Percentiles rank a stretch among this genome's conserved stretches.
Conservation (phyloP, 2,888 invertebrate genomes). For the Zele albiditarsus region DNA sequence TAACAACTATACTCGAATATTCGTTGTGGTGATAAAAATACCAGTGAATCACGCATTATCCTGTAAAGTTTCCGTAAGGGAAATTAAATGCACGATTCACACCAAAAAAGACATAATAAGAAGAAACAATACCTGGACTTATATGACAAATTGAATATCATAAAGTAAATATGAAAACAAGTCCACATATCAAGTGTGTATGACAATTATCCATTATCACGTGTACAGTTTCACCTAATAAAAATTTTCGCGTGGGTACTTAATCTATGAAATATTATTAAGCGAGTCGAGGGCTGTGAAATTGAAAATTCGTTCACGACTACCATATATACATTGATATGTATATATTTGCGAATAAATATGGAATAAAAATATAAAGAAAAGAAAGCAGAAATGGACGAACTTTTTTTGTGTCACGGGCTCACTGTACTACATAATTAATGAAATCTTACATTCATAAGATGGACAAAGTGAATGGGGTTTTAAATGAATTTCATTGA, state of each 20-base stretch:
- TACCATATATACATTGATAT: not conserved
- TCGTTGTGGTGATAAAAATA: not conserved
- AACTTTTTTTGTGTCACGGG: conserved; percentile 40
- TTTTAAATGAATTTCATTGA: not conserved
- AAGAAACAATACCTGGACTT: not conserved
- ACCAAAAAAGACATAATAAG: not conserved
- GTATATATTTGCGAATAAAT: not conserved
- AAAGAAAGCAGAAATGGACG: conserved; percentile 12
- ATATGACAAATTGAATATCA: not conserved
- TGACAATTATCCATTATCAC: conserved; percentile 31
- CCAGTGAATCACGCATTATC: conserved; percentile 2
- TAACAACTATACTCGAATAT: conserved; percentile 1
- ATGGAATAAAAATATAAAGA: conserved; percentile 13
- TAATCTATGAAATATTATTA: conserved; percentile 43
- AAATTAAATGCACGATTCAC: conserved; percentile 6
- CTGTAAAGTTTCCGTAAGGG: conserved; percentile 25
- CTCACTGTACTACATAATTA: conserved; percentile 38
- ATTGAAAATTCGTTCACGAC: conserved; percentile 47
- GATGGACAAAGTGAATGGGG: not conserved
- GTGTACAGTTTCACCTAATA: conserved; percentile 46
- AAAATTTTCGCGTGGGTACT: conserved; percentile 48
- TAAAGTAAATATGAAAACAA: conserved; percentile 8
- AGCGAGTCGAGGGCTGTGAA: conserved; percentile 53
- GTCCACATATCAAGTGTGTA: conserved; percentile 37
- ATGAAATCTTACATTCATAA: not conserved